Evolutionary conservation across 2,888 invertebrate species (phyloP).

Genomic region (Sepiola atlantica): DNA sequence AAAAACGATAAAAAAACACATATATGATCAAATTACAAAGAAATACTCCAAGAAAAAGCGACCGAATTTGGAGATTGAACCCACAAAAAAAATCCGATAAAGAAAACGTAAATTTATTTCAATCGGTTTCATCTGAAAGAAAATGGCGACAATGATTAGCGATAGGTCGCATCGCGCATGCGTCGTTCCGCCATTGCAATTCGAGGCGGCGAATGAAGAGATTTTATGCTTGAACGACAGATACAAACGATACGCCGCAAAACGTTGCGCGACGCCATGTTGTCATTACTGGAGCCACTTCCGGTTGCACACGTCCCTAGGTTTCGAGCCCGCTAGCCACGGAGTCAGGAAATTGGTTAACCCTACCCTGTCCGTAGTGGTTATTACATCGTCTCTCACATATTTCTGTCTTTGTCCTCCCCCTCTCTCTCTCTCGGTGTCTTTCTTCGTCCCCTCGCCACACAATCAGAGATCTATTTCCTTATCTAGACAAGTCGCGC

Average conservation of each 20-base stretch:
- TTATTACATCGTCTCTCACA: not conserved
- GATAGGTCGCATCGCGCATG: not conserved
- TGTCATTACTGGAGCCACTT: constrained; percentile 10
- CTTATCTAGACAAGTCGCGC: constrained; percentile 15
- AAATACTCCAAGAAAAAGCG: too few species aligned
- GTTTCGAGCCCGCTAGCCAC: constrained; percentile 14
- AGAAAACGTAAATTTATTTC: not conserved
- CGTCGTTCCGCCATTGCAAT: not conserved
- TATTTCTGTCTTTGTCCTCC: not conserved
- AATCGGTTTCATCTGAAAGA: not conserved
- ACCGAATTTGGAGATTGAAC: too few species aligned
- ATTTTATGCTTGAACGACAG: constrained; percentile 19
- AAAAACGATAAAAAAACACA: too few species aligned
- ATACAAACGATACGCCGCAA: constrained; percentile 19
- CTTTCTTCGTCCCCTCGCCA: not conserved
- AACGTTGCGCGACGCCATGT: not conserved
- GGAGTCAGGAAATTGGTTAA: constrained; percentile 32
- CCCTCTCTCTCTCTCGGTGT: not conserved
- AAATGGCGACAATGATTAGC: constrained; percentile 2
- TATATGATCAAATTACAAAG: too few species aligned
- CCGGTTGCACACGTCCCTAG: constrained; percentile 9
- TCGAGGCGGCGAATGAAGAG: constrained; percentile 4
- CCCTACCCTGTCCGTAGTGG: not conserved
- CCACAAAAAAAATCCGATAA: not conserved
- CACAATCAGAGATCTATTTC: constrained; percentile 32